Conservation (phyloP, 1,140 invertebrate species). For the Ostrea edulis region DNA sequence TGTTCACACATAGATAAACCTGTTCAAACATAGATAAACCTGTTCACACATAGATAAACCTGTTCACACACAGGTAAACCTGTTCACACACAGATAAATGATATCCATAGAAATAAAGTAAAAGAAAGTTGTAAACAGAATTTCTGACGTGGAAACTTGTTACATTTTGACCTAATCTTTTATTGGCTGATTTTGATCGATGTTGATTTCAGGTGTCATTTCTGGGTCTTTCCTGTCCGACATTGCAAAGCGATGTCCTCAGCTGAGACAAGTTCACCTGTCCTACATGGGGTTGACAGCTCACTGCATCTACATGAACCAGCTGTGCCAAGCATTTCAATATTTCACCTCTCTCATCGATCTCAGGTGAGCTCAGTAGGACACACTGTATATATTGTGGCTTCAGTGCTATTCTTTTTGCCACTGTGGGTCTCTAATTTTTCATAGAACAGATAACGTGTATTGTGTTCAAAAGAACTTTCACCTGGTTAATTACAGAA, state of each 20-base stretch:
- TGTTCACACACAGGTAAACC: no score
- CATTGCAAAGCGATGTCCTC: conserved; percentile 55
- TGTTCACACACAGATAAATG: no score
- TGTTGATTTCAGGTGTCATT: conserved; percentile 51
- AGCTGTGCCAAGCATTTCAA: conserved; percentile 56
- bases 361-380: conserved; percentile 47
- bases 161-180: no score
- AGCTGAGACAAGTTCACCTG: conserved; percentile 51
- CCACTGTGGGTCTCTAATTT: no score
- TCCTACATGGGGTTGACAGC: conserved; percentile 57
- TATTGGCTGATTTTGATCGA: neutral
- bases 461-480: neutral
- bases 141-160: no score
- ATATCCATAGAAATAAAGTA: no score
- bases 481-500: conserved; percentile 17
- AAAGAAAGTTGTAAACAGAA: no score
- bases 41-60: no score
- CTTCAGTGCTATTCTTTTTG: no score
- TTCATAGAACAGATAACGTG: neutral
- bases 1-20: no score
- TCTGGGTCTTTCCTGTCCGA: conserved; percentile 53
- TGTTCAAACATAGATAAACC: no score
- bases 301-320: conserved; percentile 53
- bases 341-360: conserved; percentile 54
- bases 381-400: no score